These are phyloP conservation scores for Bactericera cockerelli DNA, from an alignment of 1,140 invertebrate genomes.

Conservation along the genomic window DNA sequence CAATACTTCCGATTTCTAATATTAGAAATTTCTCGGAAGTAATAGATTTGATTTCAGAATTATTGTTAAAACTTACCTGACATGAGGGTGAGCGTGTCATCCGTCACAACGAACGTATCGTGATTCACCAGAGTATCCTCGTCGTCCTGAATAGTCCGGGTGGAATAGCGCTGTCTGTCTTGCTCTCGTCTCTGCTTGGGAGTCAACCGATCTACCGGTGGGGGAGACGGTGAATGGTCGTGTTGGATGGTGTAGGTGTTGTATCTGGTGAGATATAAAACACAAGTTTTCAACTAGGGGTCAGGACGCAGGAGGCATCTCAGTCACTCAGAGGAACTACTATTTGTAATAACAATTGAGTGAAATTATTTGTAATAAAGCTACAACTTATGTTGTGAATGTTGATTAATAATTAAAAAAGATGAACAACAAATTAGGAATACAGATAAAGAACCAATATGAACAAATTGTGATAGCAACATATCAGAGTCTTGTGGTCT, in stretches of 20 bases:
- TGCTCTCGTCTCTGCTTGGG: conserved; percentile 46
- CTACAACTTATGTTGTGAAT: too few relatives aligned
- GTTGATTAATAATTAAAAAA: not conserved
- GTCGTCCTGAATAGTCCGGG: conserved; percentile 34
- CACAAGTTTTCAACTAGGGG: not conserved
- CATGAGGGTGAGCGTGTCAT: conserved; percentile 26
- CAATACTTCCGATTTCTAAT: too few relatives aligned
- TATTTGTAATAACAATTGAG: not conserved
- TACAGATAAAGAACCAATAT: too few relatives aligned
- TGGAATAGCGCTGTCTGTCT: conserved; percentile 43
- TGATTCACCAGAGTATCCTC: conserved; percentile 13
- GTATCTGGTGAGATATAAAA: conserved; percentile 18
- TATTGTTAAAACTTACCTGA: too few relatives aligned
- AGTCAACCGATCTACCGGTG: conserved; percentile 31
- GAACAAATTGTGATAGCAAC: too few relatives aligned
- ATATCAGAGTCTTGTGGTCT: too few relatives aligned
- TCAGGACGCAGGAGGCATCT: not conserved
- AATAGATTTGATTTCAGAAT: too few relatives aligned
- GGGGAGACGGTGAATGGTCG: conserved; percentile 14
- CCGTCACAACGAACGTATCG: conserved; percentile 7
- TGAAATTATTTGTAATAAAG: not conserved
- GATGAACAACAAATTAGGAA: not conserved
- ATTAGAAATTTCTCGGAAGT: too few relatives aligned
- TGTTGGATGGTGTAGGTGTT: conserved; percentile 24
- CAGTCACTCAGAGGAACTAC: not conserved